Evolutionary conservation across 1,140 invertebrate genomes (phyloP).

Genomic region (Tribolium castaneum): DNA sequence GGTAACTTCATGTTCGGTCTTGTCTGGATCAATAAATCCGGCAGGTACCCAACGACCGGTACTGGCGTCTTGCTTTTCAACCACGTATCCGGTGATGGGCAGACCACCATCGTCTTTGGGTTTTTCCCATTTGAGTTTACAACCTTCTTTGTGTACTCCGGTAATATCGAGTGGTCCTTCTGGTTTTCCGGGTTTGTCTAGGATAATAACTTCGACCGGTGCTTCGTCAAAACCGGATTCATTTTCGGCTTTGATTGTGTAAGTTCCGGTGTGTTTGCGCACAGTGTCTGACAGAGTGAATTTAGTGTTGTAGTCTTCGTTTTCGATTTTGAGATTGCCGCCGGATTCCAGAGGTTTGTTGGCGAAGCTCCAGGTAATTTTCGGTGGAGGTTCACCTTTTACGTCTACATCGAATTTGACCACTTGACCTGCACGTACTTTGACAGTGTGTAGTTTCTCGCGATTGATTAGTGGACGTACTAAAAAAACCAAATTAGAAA

Average conservation of each 20-base stretch:
- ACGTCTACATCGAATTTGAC: constrained; percentile 95
- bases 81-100: constrained; percentile 87
- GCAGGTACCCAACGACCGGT: constrained; percentile 91
- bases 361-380: constrained; percentile 87
- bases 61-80: constrained; percentile 93
- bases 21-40: constrained; percentile 87
- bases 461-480: constrained; percentile 93
- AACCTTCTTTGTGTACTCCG: constrained; percentile 94
- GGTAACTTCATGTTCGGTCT: constrained; percentile 86
- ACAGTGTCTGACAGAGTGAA: constrained; percentile 83
- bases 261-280: constrained; percentile 88
- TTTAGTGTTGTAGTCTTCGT: constrained; percentile 94
- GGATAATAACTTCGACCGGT: constrained; percentile 92
- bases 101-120: constrained; percentile 95
- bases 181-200: constrained; percentile 94
- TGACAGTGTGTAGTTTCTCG: constrained; percentile 89
- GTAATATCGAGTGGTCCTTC: constrained; percentile 93
- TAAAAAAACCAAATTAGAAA: constrained; percentile 63
- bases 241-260: constrained; percentile 92
- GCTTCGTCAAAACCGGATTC: constrained; percentile 93
- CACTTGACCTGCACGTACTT: constrained; percentile 89
- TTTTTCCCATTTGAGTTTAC: constrained; percentile 95
- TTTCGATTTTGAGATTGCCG: constrained; percentile 81
- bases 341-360: constrained; percentile 63
- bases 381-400: constrained; percentile 95